phyloP scores from a whole-genome alignment of 2,113 vertebrate genomes.

The Nycticebus coucang region DNA sequence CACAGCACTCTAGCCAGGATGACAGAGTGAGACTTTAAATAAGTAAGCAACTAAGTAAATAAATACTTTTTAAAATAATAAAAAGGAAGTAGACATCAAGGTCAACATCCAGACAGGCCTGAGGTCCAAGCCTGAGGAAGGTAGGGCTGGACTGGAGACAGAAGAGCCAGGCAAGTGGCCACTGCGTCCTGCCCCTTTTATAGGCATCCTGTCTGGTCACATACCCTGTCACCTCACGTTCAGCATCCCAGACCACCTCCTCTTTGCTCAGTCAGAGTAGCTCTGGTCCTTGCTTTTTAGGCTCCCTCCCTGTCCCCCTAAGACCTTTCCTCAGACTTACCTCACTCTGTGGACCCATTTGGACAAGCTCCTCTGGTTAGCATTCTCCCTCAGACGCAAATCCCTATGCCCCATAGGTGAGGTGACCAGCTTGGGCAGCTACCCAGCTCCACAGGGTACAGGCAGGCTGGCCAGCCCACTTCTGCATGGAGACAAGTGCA shows the following conservation, averaged over 20 bases:
- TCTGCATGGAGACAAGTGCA: not conserved
- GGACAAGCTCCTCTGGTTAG: not conserved
- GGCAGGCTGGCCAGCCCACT: not conserved
- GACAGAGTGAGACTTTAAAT: too few species aligned
- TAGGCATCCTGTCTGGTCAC: rapidly evolving
- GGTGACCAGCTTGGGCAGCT: not conserved
- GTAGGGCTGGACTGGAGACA: not conserved
- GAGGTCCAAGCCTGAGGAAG: not conserved
- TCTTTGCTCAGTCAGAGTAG: not conserved
- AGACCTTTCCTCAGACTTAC: not conserved
- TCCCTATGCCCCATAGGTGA: not conserved
- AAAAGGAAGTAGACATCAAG: too few species aligned
- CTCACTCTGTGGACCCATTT: not conserved
- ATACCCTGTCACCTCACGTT: rapidly evolving
- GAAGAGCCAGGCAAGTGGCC: not conserved
- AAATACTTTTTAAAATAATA: too few species aligned
- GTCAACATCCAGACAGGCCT: too few species aligned
- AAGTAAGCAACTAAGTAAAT: too few species aligned
- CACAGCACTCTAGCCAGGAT: too few species aligned
- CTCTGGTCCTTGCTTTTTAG: not conserved
- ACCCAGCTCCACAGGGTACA: not conserved
- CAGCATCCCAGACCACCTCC: not conserved
- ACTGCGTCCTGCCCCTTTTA: not conserved
- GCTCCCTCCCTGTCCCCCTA: too few species aligned
- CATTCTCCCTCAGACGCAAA: not conserved